These are phyloP conservation scores for Heliothis subflexa DNA, from an alignment of 1,140 invertebrate genomes.

Conservation along the genomic window DNA sequence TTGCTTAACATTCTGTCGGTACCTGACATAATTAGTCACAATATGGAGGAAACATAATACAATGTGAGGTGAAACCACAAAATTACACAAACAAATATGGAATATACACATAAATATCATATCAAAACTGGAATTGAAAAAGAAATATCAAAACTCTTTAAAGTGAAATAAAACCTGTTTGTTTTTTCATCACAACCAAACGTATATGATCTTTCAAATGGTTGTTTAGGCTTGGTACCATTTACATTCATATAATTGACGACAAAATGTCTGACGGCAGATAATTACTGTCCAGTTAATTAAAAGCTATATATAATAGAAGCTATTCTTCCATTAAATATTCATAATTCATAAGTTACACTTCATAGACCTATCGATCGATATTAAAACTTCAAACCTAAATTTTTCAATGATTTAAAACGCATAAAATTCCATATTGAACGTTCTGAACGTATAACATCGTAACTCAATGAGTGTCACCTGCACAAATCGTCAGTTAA, in stretches of 20 bases:
- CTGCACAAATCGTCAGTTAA: neutral
- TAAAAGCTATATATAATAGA: no score
- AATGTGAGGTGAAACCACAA: slow-evolving; percentile 11
- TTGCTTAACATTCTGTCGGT: neutral
- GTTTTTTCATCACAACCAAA: slow-evolving; percentile 54
- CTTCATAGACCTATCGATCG: no score
- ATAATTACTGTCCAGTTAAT: no score
- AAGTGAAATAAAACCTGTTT: slow-evolving; percentile 28
- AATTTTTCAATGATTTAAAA: neutral
- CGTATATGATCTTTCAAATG: slow-evolving; percentile 7
- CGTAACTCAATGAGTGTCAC: no score
- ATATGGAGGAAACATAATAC: slow-evolving; percentile 19
- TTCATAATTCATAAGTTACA: no score
- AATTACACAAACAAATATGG: slow-evolving; percentile 41
- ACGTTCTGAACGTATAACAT: no score
- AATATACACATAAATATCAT: slow-evolving; percentile 50
- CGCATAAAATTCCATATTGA: neutral
- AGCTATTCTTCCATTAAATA: no score
- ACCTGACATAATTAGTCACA: neutral
- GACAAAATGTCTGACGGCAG: no score
- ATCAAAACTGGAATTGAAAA: slow-evolving; percentile 59
- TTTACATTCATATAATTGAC: no score
- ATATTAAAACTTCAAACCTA: no score
- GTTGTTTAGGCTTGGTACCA: neutral
- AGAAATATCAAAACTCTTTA: slow-evolving; percentile 47